Conservation (phyloP, 2,797 vertebrate species). For the Varecia variegata region DNA sequence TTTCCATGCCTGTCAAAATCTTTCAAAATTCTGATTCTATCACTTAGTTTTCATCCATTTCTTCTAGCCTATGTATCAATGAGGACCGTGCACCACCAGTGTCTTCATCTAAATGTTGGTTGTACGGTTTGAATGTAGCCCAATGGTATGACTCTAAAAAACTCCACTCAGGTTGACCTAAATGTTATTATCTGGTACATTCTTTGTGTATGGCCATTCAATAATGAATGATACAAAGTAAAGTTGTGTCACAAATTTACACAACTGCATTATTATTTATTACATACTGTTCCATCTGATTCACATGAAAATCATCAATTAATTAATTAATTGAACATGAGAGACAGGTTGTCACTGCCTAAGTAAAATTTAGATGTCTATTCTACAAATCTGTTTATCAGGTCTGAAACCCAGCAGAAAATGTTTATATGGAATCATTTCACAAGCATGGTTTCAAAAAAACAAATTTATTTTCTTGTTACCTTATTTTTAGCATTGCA, state of each 20-base stretch:
- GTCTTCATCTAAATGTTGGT: background rate
- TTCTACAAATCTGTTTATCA: background rate
- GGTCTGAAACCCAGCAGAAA: background rate
- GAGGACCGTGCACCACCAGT: background rate
- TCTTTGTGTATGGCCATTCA: background rate
- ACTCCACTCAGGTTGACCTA: background rate
- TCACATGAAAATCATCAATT: background rate
- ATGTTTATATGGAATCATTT: background rate
- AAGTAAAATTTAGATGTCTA: background rate
- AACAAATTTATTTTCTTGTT: background rate
- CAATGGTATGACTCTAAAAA: background rate
- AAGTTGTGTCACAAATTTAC: background rate
- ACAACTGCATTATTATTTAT: background rate
- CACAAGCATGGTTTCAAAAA: background rate
- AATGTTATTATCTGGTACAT: background rate
- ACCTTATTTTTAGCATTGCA: background rate
- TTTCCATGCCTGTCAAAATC: background rate
- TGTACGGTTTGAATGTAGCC: background rate
- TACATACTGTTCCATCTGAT: background rate
- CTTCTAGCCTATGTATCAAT: accelerated
- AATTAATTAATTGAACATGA: background rate
- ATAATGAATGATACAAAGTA: background rate
- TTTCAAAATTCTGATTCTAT: background rate
- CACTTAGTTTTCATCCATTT: background rate
- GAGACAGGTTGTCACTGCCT: background rate